A percentile compares a stretch with the other conserved stretches of the same genome.
phyloP scores from a whole-genome alignment of 2,888 invertebrate species.

The Himalopsyche japonica region DNA sequence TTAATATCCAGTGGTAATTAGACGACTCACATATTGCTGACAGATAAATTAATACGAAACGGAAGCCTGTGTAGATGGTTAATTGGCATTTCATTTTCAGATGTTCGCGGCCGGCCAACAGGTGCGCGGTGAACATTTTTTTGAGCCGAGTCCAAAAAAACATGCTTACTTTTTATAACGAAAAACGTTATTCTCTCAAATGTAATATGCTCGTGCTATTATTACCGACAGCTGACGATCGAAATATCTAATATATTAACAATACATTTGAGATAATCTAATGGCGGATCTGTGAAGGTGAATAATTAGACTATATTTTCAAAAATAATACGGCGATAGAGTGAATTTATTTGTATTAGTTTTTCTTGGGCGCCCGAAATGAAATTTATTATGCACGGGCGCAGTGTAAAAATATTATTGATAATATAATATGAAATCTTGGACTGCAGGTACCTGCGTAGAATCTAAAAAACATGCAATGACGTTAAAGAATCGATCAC shows the following conservation, averaged over 20 bases:
- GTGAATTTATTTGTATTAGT: too few species aligned
- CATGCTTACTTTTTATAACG: neutral
- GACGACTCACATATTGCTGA: neutral
- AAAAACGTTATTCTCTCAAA: neutral
- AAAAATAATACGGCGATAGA: too few species aligned
- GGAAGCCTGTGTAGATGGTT: conserved; percentile 31
- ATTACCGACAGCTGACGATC: neutral
- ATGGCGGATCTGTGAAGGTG: neutral
- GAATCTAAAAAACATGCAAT: too few species aligned
- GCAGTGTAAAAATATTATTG: too few species aligned
- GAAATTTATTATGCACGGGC: too few species aligned
- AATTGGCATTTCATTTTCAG: conserved; percentile 14
- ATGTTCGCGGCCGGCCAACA: neutral
- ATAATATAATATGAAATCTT: too few species aligned
- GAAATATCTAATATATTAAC: neutral
- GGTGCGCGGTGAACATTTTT: neutral
- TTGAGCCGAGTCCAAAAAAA: neutral
- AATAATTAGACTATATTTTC: neutral
- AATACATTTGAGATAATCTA: neutral
- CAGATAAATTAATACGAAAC: conserved; percentile 13
- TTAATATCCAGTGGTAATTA: neutral
- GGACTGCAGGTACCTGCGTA: too few species aligned
- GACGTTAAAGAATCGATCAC: too few species aligned
- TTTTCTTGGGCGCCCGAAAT: too few species aligned
- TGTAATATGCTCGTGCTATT: neutral